Base-by-base conservation (phyloP, 2,888 invertebrate genomes). In the Nycteola revayana region DNA sequence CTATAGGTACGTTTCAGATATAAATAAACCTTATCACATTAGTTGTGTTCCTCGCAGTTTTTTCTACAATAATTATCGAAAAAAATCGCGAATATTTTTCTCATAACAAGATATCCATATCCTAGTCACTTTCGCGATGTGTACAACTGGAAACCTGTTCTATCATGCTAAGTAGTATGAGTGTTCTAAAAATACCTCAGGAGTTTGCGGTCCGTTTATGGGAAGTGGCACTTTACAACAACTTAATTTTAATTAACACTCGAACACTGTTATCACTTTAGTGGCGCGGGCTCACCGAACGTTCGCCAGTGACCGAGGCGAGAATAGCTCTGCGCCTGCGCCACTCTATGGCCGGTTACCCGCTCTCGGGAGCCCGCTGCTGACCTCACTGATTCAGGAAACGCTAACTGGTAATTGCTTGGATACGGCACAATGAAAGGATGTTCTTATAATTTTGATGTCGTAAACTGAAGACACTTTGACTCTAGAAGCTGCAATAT, bases 151-250 rank as follows among this genome's bases (percentile, higher is more conserved):
- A 61, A 83, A 83, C 80, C 77, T 65, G 83, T 83, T 77, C 42
- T 59, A n/a, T n/a, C n/a, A n/a, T n/a, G 49, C 48, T 49, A 40
- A 53, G 45, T 34, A 53, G 51, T 42, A 43, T 49, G 57, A 50
- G 31, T 49, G 49, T 51, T 68, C 66, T 81, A 74, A 75, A 82
- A 79, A 81, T 85, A 85, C 78, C 81, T 75, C 66, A 54, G 48
- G 56, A 51, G 58, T 25, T 17, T 51, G 52, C 61, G 57, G 52
- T 62, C 61, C 62, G 53, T 38, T 39, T 37, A 47, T 51, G 43
- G 55, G 59, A 61, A 56, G 63, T 49, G 49, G 42, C 61, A 72
- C 73, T 66, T 64, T 55, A 32, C 60, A 66, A 46, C 55, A 55
- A 66, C 47, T 60, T 42, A 56, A 60, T 54, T 49, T 49, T 24